Evolutionary conservation across 2,797 vertebrate genomes (phyloP).

Genomic region (Poecilia picta): DNA sequence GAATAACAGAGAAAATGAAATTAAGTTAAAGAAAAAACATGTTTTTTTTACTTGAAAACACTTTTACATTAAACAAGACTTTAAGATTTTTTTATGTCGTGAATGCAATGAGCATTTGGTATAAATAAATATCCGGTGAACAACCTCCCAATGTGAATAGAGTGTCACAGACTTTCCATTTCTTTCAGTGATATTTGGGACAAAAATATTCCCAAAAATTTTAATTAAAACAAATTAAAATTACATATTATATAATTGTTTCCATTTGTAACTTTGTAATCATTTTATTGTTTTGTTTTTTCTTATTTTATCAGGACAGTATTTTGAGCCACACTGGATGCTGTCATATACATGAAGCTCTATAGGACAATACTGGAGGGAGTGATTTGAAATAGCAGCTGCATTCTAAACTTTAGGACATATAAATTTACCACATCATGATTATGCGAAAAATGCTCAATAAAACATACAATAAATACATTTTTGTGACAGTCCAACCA

Average conservation of each 20-base stretch:
- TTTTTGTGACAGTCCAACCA: neutral
- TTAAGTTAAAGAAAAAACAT: neutral
- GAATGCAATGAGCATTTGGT: neutral
- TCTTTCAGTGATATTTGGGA: neutral
- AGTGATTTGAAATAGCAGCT: neutral
- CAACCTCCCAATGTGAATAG: neutral
- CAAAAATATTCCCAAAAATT: neutral
- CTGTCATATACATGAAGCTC: neutral
- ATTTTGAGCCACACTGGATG: neutral
- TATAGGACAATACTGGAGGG: neutral
- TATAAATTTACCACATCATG: neutral
- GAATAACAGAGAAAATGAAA: neutral
- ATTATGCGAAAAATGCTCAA: neutral
- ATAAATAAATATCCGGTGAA: neutral
- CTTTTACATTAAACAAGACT: neutral
- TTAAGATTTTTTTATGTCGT: neutral
- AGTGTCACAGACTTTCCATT: neutral
- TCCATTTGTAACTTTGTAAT: neutral
- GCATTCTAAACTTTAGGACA: slow-evolving; percentile 1
- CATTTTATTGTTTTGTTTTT: no score
- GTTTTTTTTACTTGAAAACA: neutral
- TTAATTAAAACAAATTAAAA: neutral
- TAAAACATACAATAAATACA: neutral
- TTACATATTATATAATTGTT: neutral
- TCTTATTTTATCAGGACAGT: neutral